Conservation (phyloP, 2,888 invertebrate species). For the Dynastes hyllus region DNA sequence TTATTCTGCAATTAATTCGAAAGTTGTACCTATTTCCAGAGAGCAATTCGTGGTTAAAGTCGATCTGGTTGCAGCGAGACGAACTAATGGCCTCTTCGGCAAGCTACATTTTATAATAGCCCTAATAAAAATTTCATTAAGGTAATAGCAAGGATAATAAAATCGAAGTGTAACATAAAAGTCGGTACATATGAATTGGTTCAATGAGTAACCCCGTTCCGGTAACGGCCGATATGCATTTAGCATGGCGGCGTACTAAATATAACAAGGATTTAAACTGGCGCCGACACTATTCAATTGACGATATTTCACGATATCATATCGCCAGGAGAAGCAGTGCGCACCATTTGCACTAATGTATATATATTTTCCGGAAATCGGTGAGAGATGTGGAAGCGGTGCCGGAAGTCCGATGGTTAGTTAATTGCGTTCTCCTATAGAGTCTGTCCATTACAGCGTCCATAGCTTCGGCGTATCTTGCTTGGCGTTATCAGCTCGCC, state of each 20-base stretch:
- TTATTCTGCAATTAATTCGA: too few relatives aligned
- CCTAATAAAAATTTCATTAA: constrained; percentile 17
- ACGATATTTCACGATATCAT: constrained; percentile 67
- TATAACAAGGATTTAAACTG: constrained; percentile 63
- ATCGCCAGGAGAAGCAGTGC: constrained; percentile 64
- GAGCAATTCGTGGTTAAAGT: too few relatives aligned
- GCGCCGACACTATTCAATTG: constrained; percentile 64
- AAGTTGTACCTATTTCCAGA: too few relatives aligned
- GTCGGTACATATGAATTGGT: neutral
- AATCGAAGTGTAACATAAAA: neutral
- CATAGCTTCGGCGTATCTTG: constrained; percentile 26
- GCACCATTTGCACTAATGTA: constrained; percentile 70
- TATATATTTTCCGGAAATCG: constrained; percentile 67
- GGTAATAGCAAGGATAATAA: constrained; percentile 9
- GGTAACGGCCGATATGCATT: neutral
- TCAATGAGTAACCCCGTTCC: neutral
- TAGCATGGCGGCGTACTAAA: constrained; percentile 61
- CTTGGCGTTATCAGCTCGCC: constrained; percentile 22
- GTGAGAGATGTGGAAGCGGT: constrained; percentile 68
- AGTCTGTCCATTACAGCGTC: constrained; percentile 56
- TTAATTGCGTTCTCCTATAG: constrained; percentile 66
- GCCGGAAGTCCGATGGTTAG: constrained; percentile 58
- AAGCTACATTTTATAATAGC: neutral
- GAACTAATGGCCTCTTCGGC: too few relatives aligned
- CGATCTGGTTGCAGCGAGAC: too few relatives aligned